A percentile compares a stretch with the other conserved stretches of the same genome.
phyloP scores from a whole-genome alignment of 2,888 invertebrate genomes.

The Melinaea marsaeus region DNA sequence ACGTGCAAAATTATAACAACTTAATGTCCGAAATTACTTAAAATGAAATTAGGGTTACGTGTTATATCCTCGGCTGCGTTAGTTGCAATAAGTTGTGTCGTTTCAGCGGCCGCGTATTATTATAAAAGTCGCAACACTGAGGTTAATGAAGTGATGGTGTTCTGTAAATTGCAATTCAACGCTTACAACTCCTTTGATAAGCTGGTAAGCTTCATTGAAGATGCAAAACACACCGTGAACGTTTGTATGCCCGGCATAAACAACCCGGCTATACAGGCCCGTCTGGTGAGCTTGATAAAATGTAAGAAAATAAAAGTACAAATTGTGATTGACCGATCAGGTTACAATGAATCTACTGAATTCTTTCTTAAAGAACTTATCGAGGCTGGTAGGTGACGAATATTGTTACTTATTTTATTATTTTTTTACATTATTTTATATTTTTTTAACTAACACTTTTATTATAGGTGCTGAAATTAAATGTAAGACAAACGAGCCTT shows the following conservation, averaged over 20 bases:
- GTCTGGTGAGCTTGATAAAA: slow-evolving; percentile 57
- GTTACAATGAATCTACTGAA: slow-evolving; percentile 61
- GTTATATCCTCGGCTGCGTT: slow-evolving; percentile 63
- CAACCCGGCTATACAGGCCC: slow-evolving; percentile 68
- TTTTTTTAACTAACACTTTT: not conserved
- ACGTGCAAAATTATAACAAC: slow-evolving; percentile 37
- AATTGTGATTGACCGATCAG: slow-evolving; percentile 63
- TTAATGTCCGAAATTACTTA: slow-evolving; percentile 65
- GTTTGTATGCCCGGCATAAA: slow-evolving; percentile 73
- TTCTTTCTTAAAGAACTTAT: slow-evolving; percentile 64
- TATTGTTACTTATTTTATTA: not conserved
- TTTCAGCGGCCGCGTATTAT: slow-evolving; percentile 66
- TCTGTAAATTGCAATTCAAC: slow-evolving; percentile 70
- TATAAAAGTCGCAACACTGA: slow-evolving; percentile 59
- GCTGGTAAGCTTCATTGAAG: slow-evolving; percentile 63
- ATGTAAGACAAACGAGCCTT: slow-evolving; percentile 62
- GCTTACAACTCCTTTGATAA: slow-evolving; percentile 69
- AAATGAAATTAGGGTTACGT: slow-evolving; percentile 63
- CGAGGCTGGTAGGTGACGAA: slow-evolving; percentile 54
- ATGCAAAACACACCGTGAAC: slow-evolving; percentile 56
- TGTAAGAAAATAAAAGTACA: slow-evolving; percentile 59
- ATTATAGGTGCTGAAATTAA: slow-evolving; percentile 78
- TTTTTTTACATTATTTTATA: not conserved
- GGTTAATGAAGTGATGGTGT: slow-evolving; percentile 72
- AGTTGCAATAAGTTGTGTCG: slow-evolving; percentile 63